Base-by-base conservation (phyloP, 2,888 invertebrate species). In the Lymantria dispar region DNA sequence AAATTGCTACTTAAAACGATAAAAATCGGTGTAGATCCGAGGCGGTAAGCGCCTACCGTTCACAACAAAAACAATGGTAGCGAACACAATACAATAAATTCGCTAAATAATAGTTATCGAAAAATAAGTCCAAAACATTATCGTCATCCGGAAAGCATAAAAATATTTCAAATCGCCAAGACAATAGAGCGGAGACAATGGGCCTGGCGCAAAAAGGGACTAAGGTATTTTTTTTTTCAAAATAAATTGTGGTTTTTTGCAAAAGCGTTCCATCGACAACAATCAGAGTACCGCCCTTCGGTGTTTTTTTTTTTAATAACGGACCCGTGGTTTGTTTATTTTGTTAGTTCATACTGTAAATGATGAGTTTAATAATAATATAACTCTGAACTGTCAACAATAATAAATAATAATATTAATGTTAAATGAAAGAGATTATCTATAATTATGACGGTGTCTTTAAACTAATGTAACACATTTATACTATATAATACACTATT, bases 151-250 rank as follows among this genome's bases (percentile, higher is more conserved):
- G 86, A 80, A 85, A 87, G 83, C 88, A 87, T 89, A 88, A 88
- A 87, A 90, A 88, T 87, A 87, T 88, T 87, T 90, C 78, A 85
- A 87, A 87, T 84, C 78, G 81, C 78, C 82, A 75, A 88, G 83
- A 91, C 91, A 90, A 91, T 89, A 87, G 89, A 65, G 63, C 70
- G 71, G 74, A 87, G 86, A 91, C 91, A 91, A 90, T 91, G 88
- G 89, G 65, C 64, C 58, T 72, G 80, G 74, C 80, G 86, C 83
- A 85, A 87, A 87, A 88, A 85, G 84, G 83, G 83, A 75, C 78
- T 78, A 76, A 70, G 64, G 64, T 59, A 71, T 77, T 82, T 84
- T 84, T 79, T 69, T 68, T 60, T 61, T 13, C 3, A 10, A 75
- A 80, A 83, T 83, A 83, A 78, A 74, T 68, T 56, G 60, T 67